A percentile compares a stretch with the other conserved stretches of the same genome.
These are phyloP conservation scores for Chauna torquata DNA, from an alignment of 2,113 vertebrate genomes.

Conservation along the genomic window DNA sequence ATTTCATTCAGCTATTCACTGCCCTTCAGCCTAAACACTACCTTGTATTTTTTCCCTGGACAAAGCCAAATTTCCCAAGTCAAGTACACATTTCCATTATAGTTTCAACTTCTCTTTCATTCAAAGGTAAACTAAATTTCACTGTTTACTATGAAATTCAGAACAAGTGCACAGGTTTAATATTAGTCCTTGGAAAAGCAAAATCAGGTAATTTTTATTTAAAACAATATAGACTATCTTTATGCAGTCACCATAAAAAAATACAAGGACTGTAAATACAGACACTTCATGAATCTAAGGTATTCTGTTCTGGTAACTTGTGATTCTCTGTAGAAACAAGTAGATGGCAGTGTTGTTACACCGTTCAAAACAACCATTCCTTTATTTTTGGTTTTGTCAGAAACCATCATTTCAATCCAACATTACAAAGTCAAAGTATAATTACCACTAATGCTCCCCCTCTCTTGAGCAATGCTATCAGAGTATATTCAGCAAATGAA, in stretches of 20 bases:
- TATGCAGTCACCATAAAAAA: neutral
- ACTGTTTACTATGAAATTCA: neutral
- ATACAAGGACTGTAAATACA: neutral
- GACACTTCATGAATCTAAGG: rapidly evolving
- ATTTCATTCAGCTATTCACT: neutral
- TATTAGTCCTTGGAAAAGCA: neutral
- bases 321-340: neutral
- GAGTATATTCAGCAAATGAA: conserved; percentile 76
- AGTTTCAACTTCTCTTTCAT: neutral
- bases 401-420: conserved; percentile 60
- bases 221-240: neutral
- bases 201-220: neutral
- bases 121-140: neutral
- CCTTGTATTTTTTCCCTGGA: neutral
- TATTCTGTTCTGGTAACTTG: neutral
- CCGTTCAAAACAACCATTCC: neutral
- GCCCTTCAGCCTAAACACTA: neutral
- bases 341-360: conserved; percentile 73
- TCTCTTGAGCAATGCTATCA: conserved; percentile 73
- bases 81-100: neutral
- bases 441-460: conserved; percentile 75
- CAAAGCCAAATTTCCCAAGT: neutral
- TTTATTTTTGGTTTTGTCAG: conserved; percentile 9
- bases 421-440: conserved; percentile 76
- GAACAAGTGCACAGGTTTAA: neutral